Percentiles rank a stretch among this genome's conserved stretches.
Conservation (phyloP, 2,113 vertebrate genomes). For the Excalfactoria chinensis region DNA sequence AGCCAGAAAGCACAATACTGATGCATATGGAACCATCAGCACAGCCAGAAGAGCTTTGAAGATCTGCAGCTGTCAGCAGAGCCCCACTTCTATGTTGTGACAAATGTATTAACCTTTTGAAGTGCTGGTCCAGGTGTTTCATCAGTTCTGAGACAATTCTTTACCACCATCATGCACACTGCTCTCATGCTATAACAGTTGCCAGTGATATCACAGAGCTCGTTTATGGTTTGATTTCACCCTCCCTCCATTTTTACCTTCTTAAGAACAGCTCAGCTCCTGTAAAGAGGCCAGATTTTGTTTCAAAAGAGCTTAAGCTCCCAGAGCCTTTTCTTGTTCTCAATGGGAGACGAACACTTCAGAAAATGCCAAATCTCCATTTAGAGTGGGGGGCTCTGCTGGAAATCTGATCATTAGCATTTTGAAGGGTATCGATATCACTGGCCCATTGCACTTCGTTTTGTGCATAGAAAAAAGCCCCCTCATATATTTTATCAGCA, state of each 20-base stretch:
- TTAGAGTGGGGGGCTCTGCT: background rate
- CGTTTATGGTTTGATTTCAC: background rate
- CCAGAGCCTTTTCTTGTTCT: background rate
- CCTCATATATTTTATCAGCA: background rate
- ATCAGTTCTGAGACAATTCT: background rate
- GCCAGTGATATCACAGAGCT: background rate
- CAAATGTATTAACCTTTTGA: background rate
- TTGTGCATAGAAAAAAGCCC: background rate
- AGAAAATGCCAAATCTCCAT: constrained; percentile 44
- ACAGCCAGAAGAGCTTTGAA: background rate
- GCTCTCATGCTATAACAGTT: background rate
- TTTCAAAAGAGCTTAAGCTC: background rate
- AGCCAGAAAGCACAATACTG: background rate
- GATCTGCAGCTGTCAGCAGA: background rate
- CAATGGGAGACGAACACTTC: background rate
- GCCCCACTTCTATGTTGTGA: background rate
- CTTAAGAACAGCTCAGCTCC: constrained; percentile 10
- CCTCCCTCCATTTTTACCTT: background rate
- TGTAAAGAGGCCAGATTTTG: background rate
- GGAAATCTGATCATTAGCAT: background rate
- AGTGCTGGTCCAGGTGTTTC: background rate
- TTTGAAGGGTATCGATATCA: background rate
- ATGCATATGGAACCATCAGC: background rate
- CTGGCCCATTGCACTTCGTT: accelerated
- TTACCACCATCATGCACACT: accelerated